Evolutionary conservation across 2,888 invertebrate genomes (phyloP).

Genomic region (Neoscelio sp.): DNA sequence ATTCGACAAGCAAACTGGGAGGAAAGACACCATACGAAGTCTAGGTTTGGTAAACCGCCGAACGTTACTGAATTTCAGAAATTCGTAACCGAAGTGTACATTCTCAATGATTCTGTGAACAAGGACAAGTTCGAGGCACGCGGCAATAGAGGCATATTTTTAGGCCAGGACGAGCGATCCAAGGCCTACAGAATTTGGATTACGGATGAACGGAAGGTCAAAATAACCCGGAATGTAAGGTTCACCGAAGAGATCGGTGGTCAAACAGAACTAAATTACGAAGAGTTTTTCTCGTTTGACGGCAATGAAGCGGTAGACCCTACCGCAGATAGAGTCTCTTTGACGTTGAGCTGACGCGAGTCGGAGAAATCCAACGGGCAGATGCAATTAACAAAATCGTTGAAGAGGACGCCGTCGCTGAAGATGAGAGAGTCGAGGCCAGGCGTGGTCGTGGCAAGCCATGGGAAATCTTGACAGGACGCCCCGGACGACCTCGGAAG

Average conservation of each 20-base stretch:
- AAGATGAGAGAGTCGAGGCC: too few relatives aligned
- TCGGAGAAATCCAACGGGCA: too few relatives aligned
- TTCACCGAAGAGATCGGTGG: too few relatives aligned
- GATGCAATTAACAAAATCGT: too few relatives aligned
- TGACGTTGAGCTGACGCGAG: too few relatives aligned
- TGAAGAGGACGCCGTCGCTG: too few relatives aligned
- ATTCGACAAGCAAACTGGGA: constrained; percentile 45
- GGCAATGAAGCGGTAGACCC: too few relatives aligned
- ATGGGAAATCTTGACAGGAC: constrained; percentile 4
- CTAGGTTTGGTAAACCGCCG: constrained; percentile 54
- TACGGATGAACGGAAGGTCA: constrained; percentile 21
- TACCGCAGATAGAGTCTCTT: too few relatives aligned
- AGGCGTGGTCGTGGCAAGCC: constrained; percentile 33
- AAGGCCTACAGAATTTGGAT: too few relatives aligned
- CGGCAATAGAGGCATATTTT: constrained; percentile 47
- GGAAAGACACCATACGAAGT: constrained; percentile 64
- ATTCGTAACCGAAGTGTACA: constrained; percentile 68
- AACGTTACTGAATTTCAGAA: constrained; percentile 65
- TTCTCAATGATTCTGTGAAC: constrained; percentile 11
- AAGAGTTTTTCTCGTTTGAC: too few relatives aligned
- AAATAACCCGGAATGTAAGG: too few relatives aligned
- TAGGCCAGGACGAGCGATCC: constrained; percentile 57
- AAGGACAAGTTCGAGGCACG: constrained; percentile 60
- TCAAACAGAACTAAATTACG: too few relatives aligned
- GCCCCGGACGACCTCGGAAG: constrained; percentile 27